Evolutionary conservation across 2,113 vertebrate species (phyloP), one percentile per base, ranked within the genome.

Genomic region (Microcebus jonahi): DNA sequence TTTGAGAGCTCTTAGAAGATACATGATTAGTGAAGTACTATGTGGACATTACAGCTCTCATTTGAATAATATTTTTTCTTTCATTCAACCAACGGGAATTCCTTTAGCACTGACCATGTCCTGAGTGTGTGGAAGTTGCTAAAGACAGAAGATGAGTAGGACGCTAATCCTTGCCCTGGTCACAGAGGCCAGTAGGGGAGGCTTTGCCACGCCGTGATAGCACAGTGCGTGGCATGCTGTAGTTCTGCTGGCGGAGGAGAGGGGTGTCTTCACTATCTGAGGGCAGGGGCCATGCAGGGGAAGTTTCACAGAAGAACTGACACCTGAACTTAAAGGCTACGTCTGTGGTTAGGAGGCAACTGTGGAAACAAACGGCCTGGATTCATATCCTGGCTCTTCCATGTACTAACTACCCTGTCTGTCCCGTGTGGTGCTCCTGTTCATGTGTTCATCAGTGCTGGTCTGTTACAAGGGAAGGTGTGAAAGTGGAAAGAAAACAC

Each of bases 141-240:
- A 9, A 73, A 29, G 63, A 12, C 6, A 27, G 18, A 42, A 15
- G 23, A 12, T 63, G 65, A 82, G 8, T 7, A 20, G 90, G 68
- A 23, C 50, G 0, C 4, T 0, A 48, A 45, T 27, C 5, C 10
- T 25, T 8, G n/a, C 21, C 45, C 23, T 6, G 5, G 12, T 42
- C 53, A 61, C 18, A 29, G 90, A 88, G 39, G 53, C 45, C 59
- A 4, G 39, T 31, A 1, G 29, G 57, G 23, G 48, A 10, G 31
- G 23, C 39, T 10, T 6, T 29, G 4, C 61, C 61, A 29, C 11
- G n/a, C 15, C 1, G 4, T 17, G 59, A 7, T 6, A 2, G 13
- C 61, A 21, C 34, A 59, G 25, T 17, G 5, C 2, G 4, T 9
- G 5, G 36, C 9, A 1, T 34, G 11, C 84, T 34, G 34, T 73